phyloP scores from a whole-genome alignment of 2,113 vertebrate species.

The Apodemus speciosus region DNA sequence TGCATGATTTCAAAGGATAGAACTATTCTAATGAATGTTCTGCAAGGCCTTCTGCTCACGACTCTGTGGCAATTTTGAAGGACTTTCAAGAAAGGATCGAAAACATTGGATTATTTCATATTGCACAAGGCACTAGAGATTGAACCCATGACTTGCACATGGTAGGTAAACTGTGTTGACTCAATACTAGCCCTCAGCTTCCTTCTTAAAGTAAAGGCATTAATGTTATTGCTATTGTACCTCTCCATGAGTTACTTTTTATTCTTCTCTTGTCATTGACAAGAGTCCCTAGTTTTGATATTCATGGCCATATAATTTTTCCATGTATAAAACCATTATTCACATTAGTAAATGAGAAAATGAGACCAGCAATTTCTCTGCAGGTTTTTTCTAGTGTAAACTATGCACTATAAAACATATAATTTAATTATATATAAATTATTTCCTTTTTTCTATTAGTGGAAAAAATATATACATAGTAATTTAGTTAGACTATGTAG shows the following conservation, averaged over 20 bases:
- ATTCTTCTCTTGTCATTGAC: not conserved
- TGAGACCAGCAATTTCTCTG: not conserved
- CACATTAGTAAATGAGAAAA: not conserved
- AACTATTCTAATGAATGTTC: not conserved
- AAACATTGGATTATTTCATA: not conserved
- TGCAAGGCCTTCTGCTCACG: not conserved
- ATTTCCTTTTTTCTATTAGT: not conserved
- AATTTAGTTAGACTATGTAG: not conserved
- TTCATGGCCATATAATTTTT: not conserved
- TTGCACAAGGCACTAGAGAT: not conserved
- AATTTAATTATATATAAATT: not conserved
- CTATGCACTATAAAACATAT: not conserved
- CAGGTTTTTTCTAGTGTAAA: not conserved
- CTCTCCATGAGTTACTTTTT: not conserved
- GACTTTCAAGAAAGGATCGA: not conserved
- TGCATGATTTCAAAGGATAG: not conserved
- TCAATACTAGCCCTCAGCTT: not conserved
- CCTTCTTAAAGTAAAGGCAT: not conserved
- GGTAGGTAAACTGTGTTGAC: not conserved
- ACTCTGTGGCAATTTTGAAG: not conserved
- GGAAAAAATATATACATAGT: not conserved
- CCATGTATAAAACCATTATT: not conserved
- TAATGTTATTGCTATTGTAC: not conserved
- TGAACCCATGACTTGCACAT: not conserved
- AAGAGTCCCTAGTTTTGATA: not conserved